Percentiles rank a stretch among this genome's conserved stretches.
phyloP scores from a whole-genome alignment of 2,113 vertebrate species.

The Verasper variegatus region DNA sequence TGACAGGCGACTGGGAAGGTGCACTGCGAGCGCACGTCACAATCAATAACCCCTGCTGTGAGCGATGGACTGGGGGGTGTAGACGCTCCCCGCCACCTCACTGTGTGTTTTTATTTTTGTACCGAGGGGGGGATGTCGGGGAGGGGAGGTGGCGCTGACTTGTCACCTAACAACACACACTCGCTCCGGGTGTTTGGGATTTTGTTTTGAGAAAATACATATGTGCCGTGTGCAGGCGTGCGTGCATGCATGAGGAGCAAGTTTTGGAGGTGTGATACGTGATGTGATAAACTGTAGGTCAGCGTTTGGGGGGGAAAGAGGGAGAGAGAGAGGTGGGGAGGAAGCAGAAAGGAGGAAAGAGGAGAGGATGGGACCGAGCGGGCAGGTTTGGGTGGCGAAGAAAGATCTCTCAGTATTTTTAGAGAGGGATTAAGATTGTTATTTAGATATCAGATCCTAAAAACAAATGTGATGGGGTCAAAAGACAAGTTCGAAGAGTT shows the following conservation, averaged over 20 bases:
- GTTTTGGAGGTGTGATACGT: constrained; percentile 42
- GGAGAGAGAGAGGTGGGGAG: neutral
- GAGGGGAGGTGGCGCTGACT: constrained; percentile 4
- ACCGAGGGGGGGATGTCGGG: neutral
- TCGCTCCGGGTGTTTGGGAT: constrained; percentile 58
- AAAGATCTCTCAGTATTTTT: too few species aligned
- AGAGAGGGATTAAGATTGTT: neutral
- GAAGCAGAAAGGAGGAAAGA: neutral
- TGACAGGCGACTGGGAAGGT: constrained; percentile 87
- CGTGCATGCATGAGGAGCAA: constrained; percentile 40
- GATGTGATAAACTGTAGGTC: constrained; percentile 55
- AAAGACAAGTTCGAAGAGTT: neutral
- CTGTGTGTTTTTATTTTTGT: constrained; percentile 60
- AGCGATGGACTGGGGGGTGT: constrained; percentile 76
- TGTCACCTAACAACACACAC: constrained; percentile 63
- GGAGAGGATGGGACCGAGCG: neutral
- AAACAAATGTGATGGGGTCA: too few species aligned
- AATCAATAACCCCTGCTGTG: constrained; percentile 79
- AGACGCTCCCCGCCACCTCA: constrained; percentile 38
- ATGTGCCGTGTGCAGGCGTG: constrained; percentile 58
- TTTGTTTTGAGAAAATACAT: constrained; percentile 72
- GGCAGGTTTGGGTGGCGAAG: too few species aligned
- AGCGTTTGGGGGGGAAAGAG: neutral
- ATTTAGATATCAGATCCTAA: neutral
- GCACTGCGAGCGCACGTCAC: constrained; percentile 83